Evolutionary conservation across 2,113 vertebrate genomes (phyloP).

Genomic region (Pachyramphus minor): DNA sequence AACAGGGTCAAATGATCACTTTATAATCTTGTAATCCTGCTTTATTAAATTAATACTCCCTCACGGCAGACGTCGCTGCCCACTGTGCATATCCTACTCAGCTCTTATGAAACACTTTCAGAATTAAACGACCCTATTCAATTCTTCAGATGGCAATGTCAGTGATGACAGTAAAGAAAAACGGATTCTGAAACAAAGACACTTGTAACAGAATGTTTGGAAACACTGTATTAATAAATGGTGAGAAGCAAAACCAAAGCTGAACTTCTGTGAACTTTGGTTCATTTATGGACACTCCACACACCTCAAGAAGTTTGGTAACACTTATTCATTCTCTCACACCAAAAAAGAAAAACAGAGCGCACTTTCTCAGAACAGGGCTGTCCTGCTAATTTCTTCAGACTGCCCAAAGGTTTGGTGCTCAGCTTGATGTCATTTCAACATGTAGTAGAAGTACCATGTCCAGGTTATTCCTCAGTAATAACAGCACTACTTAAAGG

Average conservation of each 20-base stretch:
- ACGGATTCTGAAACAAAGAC: not conserved
- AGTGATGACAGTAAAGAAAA: not conserved
- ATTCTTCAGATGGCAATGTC: not conserved
- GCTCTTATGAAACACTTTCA: not conserved
- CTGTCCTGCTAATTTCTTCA: not conserved
- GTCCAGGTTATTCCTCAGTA: not conserved
- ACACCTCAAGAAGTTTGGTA: not conserved
- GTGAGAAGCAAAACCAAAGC: not conserved
- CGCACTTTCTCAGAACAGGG: not conserved
- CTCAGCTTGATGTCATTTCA: not conserved
- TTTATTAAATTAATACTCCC: not conserved
- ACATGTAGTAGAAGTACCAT: not conserved
- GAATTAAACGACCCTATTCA: not conserved
- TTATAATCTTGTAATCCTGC: accelerated
- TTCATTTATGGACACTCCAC: not conserved
- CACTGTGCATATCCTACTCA: not conserved
- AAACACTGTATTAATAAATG: not conserved
- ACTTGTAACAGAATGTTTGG: not conserved
- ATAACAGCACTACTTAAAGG: not conserved
- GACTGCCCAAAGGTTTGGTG: not conserved
- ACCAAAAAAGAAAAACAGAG: not conserved
- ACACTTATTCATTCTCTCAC: not conserved
- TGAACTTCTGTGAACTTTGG: not conserved
- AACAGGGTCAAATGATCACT: not conserved
- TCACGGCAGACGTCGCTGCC: not conserved